Percentiles rank a stretch among this genome's conserved stretches.
These are phyloP conservation scores for Actinia tenebrosa DNA, from an alignment of 64 coral and sea anemone genomes.

Conservation along the genomic window DNA sequence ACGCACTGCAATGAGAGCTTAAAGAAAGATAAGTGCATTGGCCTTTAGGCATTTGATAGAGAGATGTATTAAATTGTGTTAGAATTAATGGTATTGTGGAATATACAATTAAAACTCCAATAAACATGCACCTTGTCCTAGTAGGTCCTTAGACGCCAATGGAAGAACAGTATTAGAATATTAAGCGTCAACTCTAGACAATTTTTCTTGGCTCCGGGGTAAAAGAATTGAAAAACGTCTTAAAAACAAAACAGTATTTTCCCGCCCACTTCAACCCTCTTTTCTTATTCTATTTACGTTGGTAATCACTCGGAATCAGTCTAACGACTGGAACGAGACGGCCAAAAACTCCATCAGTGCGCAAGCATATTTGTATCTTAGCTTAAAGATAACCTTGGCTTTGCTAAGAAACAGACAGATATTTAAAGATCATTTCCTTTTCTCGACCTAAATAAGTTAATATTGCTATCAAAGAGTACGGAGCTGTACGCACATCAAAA, in stretches of 20 bases:
- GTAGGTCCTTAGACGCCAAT: neutral
- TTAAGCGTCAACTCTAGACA: too few species aligned
- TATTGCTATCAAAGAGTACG: neutral
- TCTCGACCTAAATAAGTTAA: neutral
- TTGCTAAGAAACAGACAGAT: neutral
- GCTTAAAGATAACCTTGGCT: neutral
- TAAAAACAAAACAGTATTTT: neutral
- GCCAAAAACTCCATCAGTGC: neutral
- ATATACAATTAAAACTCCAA: neutral
- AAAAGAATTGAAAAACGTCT: neutral
- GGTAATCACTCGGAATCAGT: neutral
- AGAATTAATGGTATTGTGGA: neutral
- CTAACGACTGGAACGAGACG: neutral
- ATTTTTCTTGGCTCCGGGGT: neutral
- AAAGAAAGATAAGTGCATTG: neutral
- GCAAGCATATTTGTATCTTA: neutral
- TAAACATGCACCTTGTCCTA: neutral
- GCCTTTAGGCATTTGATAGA: neutral
- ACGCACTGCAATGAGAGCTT: neutral
- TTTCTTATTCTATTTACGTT: neutral
- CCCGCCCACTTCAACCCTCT: neutral
- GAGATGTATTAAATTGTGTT: constrained; percentile 1
- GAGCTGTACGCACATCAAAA: neutral
- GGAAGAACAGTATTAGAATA: neutral
- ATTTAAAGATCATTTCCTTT: neutral